These are phyloP conservation scores for Poeciliopsis gracilis DNA, from an alignment of 2,797 vertebrate genomes.

Conservation along the genomic window DNA sequence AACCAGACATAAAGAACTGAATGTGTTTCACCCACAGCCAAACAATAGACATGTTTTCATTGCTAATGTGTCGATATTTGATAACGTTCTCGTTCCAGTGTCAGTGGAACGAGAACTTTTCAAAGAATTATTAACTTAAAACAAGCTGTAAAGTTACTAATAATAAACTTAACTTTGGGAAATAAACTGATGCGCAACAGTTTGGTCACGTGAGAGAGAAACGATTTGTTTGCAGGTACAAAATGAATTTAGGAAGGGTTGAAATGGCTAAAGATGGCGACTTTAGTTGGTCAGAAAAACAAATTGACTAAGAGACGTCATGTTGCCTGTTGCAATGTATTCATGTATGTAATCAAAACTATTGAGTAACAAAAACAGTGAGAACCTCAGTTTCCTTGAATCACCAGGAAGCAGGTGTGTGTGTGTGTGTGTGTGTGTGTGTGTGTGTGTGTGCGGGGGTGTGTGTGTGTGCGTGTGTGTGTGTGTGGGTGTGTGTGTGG, in stretches of 20 bases:
- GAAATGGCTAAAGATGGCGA: neutral
- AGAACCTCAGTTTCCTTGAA: conserved; percentile 13
- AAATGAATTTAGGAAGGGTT: neutral
- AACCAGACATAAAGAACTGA: neutral
- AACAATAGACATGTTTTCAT: neutral
- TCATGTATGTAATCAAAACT: neutral
- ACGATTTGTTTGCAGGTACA: neutral
- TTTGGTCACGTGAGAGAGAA: neutral
- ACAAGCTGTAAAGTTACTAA: too few species aligned
- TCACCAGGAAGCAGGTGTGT: conserved; percentile 9
- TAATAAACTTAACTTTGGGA: neutral
- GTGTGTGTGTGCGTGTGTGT: conserved; percentile 5
- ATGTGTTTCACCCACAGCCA: neutral
- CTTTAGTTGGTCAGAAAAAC: neutral
- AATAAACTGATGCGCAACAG: too few species aligned
- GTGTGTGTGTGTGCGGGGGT: neutral
- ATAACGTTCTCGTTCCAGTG: too few species aligned
- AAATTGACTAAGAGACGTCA: neutral
- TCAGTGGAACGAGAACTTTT: too few species aligned
- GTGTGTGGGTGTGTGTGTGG: neutral
- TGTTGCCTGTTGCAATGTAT: neutral
- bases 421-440: neutral
- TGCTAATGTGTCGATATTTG: too few species aligned
- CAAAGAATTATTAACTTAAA: too few species aligned
- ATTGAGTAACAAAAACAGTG: neutral